Base-by-base conservation (phyloP, 1,140 invertebrate genomes). In the Drosophila burlai region DNA sequence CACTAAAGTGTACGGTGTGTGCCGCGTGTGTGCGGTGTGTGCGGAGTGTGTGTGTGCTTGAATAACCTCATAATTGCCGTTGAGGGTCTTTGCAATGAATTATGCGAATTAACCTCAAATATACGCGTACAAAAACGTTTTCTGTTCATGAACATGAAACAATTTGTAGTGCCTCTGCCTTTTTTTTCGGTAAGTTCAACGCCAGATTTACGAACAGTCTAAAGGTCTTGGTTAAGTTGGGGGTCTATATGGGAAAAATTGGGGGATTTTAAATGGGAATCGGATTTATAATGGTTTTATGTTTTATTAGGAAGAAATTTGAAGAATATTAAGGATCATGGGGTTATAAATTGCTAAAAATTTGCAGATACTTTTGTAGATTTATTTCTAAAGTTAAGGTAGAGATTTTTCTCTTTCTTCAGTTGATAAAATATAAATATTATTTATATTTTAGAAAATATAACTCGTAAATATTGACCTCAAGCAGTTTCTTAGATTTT, bases 11-110 rank as follows among this genome's bases (percentile, higher is more conserved):
- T 16, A 42, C 16, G 18, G 18, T 29, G 54, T 57, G 18, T 29
- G 29, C 29, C 29, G 29, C 7, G 29, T 43, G 38, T 21, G 31
- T n/a, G 29, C 1, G 16, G 29, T 31, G 42, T 58, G 26, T 50
- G 26, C 4, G 21, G 36, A 24, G 13, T 21, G 21, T 58, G 57
- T 69, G 57, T 63, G 64, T 66, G 81, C 76, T 60, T 79, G 79
- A 90, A 85, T 85, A 90, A 90, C 85, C 85, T 90, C 85, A 90
- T 90, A 90, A 90, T 90, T 90, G 85, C 86, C 85, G 72, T 78
- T 81, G 85, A 90, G 85, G 85, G 85, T 85, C 85, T 85, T 90
- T 90, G 85, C 85, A 90, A 90, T 90, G 85, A 90, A 90, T 90
- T 90, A 90, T 90, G 85, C 86, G 85, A 90, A 81, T 90, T 90